phyloP scores from a whole-genome alignment of 2,888 invertebrate species.

The Caradrina clavipalpis region DNA sequence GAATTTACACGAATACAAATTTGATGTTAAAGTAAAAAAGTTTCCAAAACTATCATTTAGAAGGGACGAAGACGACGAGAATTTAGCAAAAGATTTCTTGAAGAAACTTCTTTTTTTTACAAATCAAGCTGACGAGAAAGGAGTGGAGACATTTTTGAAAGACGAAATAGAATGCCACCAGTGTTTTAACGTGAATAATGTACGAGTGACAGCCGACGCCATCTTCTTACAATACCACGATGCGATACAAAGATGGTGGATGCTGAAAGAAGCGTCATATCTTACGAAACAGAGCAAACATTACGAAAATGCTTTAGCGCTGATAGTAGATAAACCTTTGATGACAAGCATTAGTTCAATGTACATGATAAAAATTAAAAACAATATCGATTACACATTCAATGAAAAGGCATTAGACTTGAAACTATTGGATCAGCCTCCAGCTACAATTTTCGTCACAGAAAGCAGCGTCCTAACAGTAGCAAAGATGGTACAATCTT shows the following conservation, averaged over 20 bases:
- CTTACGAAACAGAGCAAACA: constrained; percentile 33
- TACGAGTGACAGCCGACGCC: constrained; percentile 31
- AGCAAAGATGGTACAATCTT: constrained; percentile 42
- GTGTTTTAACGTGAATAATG: background rate
- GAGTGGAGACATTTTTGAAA: constrained; percentile 35
- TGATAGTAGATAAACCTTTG: constrained; percentile 33
- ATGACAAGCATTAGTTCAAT: constrained; percentile 18
- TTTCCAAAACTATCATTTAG: constrained; percentile 28
- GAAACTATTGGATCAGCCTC: constrained; percentile 4
- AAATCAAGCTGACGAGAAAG: constrained; percentile 33
- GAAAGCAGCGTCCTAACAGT: constrained; percentile 31
- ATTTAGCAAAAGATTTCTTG: constrained; percentile 35
- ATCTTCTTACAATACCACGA: constrained; percentile 51
- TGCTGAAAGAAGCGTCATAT: constrained; percentile 24
- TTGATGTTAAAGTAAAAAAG: constrained; percentile 22
- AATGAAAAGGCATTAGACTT: constrained; percentile 1
- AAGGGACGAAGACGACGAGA: constrained; percentile 15
- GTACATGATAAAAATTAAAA: constrained; percentile 13
- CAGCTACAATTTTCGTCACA: constrained; percentile 21
- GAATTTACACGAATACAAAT: constrained; percentile 33
- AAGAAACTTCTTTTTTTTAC: constrained; percentile 39
- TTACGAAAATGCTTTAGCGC: constrained; percentile 36
- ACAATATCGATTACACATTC: constrained; percentile 22
- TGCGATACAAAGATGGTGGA: constrained; percentile 56
- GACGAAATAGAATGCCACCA: constrained; percentile 31